Base-by-base conservation (phyloP, 2,888 invertebrate genomes). In the Anodontia alba region DNA sequence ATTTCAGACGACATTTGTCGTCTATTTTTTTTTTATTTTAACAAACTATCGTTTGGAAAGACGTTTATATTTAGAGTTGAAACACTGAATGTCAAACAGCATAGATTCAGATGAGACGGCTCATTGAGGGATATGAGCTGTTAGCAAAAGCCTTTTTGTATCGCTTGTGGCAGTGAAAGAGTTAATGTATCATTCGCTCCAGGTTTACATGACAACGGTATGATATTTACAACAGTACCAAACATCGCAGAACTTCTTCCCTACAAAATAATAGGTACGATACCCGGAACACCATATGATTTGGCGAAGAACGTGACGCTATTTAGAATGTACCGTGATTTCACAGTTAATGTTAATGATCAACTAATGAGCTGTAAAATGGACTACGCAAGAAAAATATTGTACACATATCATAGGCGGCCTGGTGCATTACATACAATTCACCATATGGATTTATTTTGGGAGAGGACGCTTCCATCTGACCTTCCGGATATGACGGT, bases 221-320 rank as follows among this genome's bases (percentile, higher is more conserved):
- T 67, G 2, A 42, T 67, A 36, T 42, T 67, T 20, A 67, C 67
- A 42, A 38, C 67, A 8, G 23, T 67, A n/a, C 67, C 67, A 7
- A 36, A 36, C 12, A 20, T 36, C 7, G 5, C 42, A 29, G 3
- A 8, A 10, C 23, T 33, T 3, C 38, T 38, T 36, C 26, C 23
- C 17, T 57, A 23, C 29, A 23, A 57, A 2, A 33, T 36, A 5
- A 42, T 67, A 7, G 33, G n/a, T 15, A 36, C 36, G 17, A n/a
- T 67, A 12, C 67, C 67, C 5, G 33, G 67, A 1, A 67, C 67
- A 36, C 67, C 67, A 12, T 67, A 36, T 15, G 67, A 67, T 20
- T 42, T 42, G 5, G 67, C 67, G 3, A 67, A 38, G 3, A 57
- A 57, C 29, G 26, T 26, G 57, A 29, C 57, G 1, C 20, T 29